Evolutionary conservation across 2,113 vertebrate species (phyloP), one percentile per base, ranked within the genome.

Genomic region (Psettodes erumei): DNA sequence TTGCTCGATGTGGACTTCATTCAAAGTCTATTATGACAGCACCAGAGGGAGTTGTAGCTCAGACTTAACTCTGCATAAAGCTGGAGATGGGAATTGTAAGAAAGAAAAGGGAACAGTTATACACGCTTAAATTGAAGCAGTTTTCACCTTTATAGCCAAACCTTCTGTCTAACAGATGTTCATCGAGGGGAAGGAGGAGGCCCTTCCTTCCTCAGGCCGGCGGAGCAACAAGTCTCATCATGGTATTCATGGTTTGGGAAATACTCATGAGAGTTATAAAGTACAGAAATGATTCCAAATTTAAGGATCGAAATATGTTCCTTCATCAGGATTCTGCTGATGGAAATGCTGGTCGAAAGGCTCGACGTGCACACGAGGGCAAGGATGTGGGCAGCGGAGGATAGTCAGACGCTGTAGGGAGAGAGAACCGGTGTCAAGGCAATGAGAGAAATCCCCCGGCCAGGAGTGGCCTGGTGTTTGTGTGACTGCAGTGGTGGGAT

Each of bases 401-500:
- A 47, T 21, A 19, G 23, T 67, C 42, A 33, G 27, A 83, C 55
- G 68, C 50, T 59, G 6, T 3, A n/a, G 50, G 50, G 16, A 60
- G 27, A 50, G 50, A 60, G 35, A 79, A 53, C 43, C 13, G 12
- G 42, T 67, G 43, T 68, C 40, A 28, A 71, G 73, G 79, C 66
- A 50, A 65, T 75, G 54, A 70, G 58, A 79, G 82, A 79, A 68
- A 59, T 45, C 42, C n/a, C 21, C 51, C 2, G 3, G 13, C 27
- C 66, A 71, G 32, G 63, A 43, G 71, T 45, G 62, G 81, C 63
- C 56, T 6, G 27, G 81, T 90, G 86, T 89, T 80, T 90, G 79
- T 82, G 88, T 33, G 71, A 77, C 74, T 83, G 88, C 35, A 50
- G 78, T 45, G 63, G 50, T 81, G 86, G 75, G 86, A 87, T 63